Conservation (phyloP, 2,113 vertebrate species). For the Pavo muticus region DNA sequence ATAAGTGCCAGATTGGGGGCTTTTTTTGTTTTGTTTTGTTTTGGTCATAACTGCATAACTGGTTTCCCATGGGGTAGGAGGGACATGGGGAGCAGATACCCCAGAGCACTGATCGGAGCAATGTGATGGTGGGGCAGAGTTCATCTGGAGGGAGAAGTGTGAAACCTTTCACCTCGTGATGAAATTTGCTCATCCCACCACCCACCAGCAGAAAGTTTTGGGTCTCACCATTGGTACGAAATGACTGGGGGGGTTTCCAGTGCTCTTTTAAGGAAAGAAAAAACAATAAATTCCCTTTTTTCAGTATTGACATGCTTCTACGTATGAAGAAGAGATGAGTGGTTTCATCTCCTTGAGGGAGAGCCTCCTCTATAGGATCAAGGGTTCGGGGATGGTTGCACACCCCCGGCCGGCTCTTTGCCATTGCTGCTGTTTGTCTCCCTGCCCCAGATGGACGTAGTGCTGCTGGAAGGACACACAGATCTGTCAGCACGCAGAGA, state of each 20-base stretch:
- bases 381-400: neutral
- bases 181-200: neutral
- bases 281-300: neutral
- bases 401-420: neutral
- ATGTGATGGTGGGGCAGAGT: neutral
- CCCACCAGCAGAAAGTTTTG: neutral
- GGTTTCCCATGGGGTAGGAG: neutral
- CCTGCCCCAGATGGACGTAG: neutral
- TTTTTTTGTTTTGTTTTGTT: no score
- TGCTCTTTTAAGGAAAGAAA: neutral
- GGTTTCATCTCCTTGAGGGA: neutral
- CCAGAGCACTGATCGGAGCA: neutral
- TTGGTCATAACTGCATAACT: neutral
- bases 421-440: rapidly evolving
- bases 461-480: neutral
- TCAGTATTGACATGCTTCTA: neutral
- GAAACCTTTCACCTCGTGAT: neutral
- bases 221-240: neutral
- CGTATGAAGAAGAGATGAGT: rapidly evolving
- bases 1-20: neutral
- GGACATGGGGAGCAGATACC: neutral
- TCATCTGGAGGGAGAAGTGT: neutral
- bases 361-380: neutral
- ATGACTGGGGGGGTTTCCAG: neutral
- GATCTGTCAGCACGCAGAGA: neutral